A percentile compares a stretch with the other conserved stretches of the same genome.
Conservation (phyloP, 2,888 invertebrate species). For the Caenorhabditis zanzibari region DNA sequence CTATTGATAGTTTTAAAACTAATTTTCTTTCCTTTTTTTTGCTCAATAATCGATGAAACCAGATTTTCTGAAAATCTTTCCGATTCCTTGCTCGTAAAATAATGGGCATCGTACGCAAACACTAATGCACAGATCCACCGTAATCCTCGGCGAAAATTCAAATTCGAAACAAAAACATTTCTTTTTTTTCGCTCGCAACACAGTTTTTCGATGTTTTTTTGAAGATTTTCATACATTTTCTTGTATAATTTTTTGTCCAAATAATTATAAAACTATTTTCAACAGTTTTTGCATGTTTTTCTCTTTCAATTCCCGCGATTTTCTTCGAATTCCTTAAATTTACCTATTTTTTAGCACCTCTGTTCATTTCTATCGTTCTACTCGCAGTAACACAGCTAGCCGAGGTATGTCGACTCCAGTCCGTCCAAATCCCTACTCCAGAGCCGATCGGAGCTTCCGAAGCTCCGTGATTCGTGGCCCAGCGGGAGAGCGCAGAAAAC, state of each 20-base stretch:
- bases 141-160: neutral
- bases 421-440: slow-evolving; percentile 12
- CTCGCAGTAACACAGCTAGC: neutral
- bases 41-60: too few species aligned
- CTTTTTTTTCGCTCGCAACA: neutral
- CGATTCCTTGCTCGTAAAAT: neutral
- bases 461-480: slow-evolving; percentile 19
- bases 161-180: neutral
- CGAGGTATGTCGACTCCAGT: slow-evolving; percentile 20
- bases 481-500: neutral
- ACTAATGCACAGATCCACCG: neutral
- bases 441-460: neutral
- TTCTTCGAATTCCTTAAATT: neutral
- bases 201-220: neutral
- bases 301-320: neutral
- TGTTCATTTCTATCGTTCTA: neutral
- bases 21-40: too few species aligned
- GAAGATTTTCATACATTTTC: neutral
- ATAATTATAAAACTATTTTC: too few species aligned
- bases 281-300: neutral
- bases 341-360: neutral
- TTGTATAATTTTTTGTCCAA: too few species aligned
- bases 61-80: neutral
- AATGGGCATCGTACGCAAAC: neutral
- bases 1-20: too few species aligned